These are phyloP conservation scores for Calcarius lapponicus DNA, from an alignment of 2,797 vertebrate species.

Conservation along the genomic window DNA sequence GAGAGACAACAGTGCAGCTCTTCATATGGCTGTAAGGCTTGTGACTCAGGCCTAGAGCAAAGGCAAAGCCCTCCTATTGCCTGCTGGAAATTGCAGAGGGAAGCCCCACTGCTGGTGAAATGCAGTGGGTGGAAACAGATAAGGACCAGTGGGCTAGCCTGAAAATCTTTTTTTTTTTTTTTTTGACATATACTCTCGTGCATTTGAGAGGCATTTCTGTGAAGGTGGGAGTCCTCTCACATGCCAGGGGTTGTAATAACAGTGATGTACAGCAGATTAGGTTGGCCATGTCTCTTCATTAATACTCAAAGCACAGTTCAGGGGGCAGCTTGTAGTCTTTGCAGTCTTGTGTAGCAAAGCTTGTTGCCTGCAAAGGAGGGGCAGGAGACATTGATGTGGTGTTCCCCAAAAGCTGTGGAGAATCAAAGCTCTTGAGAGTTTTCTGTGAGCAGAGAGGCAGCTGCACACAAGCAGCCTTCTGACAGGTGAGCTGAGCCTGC, in stretches of 20 bases:
- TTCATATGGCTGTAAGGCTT: neutral
- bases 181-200: too few relatives aligned
- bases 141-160: neutral
- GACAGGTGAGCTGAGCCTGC: neutral
- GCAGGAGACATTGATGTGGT: neutral
- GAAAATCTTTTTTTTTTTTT: neutral
- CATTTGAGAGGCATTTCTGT: neutral
- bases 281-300: fast-evolving
- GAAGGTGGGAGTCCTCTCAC: neutral
- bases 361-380: neutral
- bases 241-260: neutral
- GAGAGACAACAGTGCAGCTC: neutral
- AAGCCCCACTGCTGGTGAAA: neutral
- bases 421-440: neutral
- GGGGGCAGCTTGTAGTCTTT: neutral
- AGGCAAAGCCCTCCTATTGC: neutral
- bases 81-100: neutral
- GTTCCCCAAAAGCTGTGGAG: neutral
- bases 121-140: neutral
- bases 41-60: neutral
- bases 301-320: neutral
- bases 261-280: too few relatives aligned
- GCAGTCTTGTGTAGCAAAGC: neutral
- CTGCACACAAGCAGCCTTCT: neutral
- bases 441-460: neutral